A percentile compares a stretch with the other conserved stretches of the same genome.
These are phyloP conservation scores for Volucella inflata DNA, from an alignment of 2,888 invertebrate genomes.

Conservation along the genomic window DNA sequence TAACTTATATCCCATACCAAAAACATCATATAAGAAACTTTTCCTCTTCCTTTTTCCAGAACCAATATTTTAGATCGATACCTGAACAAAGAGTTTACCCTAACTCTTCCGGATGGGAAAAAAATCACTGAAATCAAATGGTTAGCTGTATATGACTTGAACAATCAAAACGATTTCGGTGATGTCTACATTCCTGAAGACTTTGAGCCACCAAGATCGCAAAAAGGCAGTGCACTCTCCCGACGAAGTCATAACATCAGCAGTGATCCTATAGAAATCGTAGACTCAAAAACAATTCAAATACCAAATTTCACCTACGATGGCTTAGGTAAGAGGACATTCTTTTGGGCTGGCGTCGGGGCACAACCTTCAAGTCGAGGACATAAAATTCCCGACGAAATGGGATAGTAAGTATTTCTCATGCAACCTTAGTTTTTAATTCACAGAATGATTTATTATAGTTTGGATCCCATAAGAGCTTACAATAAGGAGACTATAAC, in stretches of 20 bases:
- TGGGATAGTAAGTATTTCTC: constrained; percentile 93
- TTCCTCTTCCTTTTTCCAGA: constrained; percentile 83
- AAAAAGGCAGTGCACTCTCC: constrained; percentile 85
- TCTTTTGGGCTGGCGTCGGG: constrained; percentile 95
- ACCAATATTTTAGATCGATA: constrained; percentile 94
- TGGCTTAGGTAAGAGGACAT: constrained; percentile 90
- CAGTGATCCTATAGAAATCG: constrained; percentile 89
- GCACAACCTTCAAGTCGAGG: constrained; percentile 94
- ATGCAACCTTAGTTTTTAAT: neutral
- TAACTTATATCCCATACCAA: neutral
- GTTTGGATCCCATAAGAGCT: constrained; percentile 90
- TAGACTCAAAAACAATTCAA: constrained; percentile 92
- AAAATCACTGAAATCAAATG: constrained; percentile 94
- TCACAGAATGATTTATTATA: constrained; percentile 80
- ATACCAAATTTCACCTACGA: constrained; percentile 91
- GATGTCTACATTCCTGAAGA: constrained; percentile 96
- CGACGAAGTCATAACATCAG: constrained; percentile 88
- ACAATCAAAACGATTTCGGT: constrained; percentile 93
- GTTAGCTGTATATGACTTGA: constrained; percentile 94
- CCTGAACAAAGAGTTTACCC: constrained; percentile 92
- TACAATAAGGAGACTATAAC: constrained; percentile 90
- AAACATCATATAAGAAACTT: neutral
- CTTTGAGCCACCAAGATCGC: constrained; percentile 92
- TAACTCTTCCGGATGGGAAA: constrained; percentile 92
- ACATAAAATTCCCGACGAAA: constrained; percentile 93